phyloP scores from a whole-genome alignment of 2,888 invertebrate species.

The Ferrisia virgata region DNA sequence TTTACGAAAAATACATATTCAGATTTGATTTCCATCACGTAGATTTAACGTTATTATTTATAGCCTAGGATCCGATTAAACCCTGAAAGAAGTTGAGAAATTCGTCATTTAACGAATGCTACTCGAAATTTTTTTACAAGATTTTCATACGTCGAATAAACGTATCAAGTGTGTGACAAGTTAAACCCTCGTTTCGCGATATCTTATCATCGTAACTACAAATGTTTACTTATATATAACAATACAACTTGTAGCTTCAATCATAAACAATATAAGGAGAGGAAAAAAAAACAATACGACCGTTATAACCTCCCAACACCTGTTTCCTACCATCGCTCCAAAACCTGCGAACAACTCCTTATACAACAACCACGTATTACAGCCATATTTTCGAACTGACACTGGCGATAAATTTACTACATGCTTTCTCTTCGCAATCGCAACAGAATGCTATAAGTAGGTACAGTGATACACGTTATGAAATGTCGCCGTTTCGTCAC shows the following conservation, averaged over 20 bases:
- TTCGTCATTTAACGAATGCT: neutral
- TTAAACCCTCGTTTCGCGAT: neutral
- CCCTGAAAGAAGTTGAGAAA: neutral
- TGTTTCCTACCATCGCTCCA: neutral
- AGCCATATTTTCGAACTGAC: neutral
- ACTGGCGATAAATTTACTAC: neutral
- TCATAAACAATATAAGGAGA: neutral
- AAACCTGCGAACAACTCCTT: neutral
- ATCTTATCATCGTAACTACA: neutral
- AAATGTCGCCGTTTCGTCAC: constrained; percentile 14
- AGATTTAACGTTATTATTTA: too few relatives aligned
- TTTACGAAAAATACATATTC: neutral
- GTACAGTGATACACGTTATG: neutral
- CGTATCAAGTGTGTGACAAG: neutral
- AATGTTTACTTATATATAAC: neutral
- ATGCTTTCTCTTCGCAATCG: neutral
- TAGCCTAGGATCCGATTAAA: too few relatives aligned
- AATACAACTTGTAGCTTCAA: neutral
- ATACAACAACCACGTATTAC: neutral
- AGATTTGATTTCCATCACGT: neutral
- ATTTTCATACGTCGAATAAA: neutral
- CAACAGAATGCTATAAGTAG: neutral
- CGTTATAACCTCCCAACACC: neutral
- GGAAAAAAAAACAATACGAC: neutral
- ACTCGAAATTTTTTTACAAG: neutral